Conservation (phyloP, 2,113 vertebrate genomes). For the Diadophis punctatus region DNA sequence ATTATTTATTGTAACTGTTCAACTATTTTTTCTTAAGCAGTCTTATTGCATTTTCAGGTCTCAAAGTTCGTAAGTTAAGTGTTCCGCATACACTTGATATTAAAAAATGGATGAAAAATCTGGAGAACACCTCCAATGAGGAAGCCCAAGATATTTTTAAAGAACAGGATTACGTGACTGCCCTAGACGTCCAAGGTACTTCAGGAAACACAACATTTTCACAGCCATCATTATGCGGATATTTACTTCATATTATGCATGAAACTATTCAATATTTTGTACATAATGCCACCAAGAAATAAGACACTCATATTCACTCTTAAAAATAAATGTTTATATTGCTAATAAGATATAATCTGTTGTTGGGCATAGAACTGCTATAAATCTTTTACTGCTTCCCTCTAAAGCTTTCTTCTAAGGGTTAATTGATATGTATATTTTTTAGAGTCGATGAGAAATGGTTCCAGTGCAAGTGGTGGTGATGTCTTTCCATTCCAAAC, state of each 20-base stretch:
- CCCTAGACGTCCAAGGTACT: constrained; percentile 77
- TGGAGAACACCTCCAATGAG: constrained; percentile 51
- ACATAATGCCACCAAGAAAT: neutral
- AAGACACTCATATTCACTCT: neutral
- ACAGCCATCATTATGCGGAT: neutral
- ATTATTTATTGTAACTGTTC: neutral
- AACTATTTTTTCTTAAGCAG: neutral
- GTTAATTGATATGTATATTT: neutral
- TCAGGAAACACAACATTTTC: neutral
- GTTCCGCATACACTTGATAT: constrained; percentile 69
- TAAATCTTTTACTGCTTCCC: neutral
- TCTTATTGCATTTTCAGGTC: constrained; percentile 5
- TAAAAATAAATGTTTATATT: neutral
- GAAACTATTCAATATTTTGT: neutral
- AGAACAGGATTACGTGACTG: constrained; percentile 81
- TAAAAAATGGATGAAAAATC: constrained; percentile 69
- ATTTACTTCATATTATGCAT: neutral
- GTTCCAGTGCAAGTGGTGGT: constrained; percentile 57
- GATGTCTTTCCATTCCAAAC: constrained; percentile 89
- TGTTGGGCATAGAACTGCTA: neutral
- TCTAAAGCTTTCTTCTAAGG: neutral
- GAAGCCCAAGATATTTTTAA: constrained; percentile 69
- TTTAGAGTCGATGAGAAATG: constrained; percentile 66
- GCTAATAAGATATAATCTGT: neutral
- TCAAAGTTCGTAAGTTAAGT: constrained; percentile 62